These are phyloP conservation scores for Brenthis hecate DNA, from an alignment of 2,888 invertebrate genomes.

Conservation along the genomic window DNA sequence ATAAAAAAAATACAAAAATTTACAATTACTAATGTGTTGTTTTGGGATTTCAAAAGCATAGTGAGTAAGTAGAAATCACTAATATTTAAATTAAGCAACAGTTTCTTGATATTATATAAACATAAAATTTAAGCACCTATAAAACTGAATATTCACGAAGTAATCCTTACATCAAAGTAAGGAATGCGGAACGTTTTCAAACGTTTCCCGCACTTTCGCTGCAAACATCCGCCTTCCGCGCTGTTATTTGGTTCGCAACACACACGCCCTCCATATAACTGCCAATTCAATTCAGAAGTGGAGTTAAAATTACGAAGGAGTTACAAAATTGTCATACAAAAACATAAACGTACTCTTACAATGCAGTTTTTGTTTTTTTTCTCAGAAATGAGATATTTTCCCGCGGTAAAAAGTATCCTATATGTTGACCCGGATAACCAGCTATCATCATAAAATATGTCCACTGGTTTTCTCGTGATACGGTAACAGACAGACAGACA, in stretches of 20 bases:
- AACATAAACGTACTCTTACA: too few species aligned
- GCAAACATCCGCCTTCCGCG: slow-evolving; percentile 70
- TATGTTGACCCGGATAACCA: too few species aligned
- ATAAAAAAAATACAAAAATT: too few species aligned
- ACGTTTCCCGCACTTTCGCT: slow-evolving; percentile 75
- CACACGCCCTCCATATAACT: background rate
- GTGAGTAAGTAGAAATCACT: too few species aligned
- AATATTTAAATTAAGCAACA: background rate
- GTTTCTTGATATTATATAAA: background rate
- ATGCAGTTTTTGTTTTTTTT: too few species aligned
- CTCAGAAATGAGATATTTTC: too few species aligned
- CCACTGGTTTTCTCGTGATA: too few species aligned
- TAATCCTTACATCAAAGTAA: slow-evolving; percentile 35
- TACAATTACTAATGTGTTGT: background rate
- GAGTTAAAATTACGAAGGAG: too few species aligned
- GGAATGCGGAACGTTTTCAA: slow-evolving; percentile 75
- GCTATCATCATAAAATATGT: too few species aligned
- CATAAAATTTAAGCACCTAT: slow-evolving; percentile 6
- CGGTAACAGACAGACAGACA: too few species aligned
- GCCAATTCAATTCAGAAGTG: background rate
- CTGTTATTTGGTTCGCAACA: slow-evolving; percentile 14
- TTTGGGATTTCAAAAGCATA: background rate
- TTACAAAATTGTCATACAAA: too few species aligned
- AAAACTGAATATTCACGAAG: slow-evolving; percentile 20
- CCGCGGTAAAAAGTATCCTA: too few species aligned